Evolutionary conservation across 2,888 invertebrate genomes (phyloP), one percentile per base, ranked within the genome.

Genomic region (Agrochola lota): DNA sequence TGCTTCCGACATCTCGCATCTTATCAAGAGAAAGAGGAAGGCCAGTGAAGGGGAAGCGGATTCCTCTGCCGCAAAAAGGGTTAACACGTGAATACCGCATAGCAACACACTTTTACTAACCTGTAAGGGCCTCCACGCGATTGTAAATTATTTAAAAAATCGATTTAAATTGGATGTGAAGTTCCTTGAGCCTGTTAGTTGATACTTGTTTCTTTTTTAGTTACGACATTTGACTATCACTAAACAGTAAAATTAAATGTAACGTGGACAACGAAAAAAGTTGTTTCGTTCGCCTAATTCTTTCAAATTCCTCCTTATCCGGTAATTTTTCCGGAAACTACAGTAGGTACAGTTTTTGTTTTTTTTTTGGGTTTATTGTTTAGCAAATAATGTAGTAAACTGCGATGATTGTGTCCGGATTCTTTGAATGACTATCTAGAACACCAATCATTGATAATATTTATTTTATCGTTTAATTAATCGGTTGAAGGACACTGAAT

Each of bases 11-110:
- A 99, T 99, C 84, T 98, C 98, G 0, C 99, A 99, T 94, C 97
- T 99, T 78, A 98, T 99, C 83, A 98, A 98, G 89, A 96, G 98
- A 85, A 98, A 98, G 94, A 97, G 98, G 87, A 98, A 98, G 94
- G 95, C 97, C 1, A 97, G 97, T 59, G 97, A 97, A 9, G 92
- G 97, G 0, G 98, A 97, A 26, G 94, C 95, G 0, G 97, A 97
- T 40, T 93, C 95, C 0, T 95, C 97, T 0, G 97, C 97, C 1
- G 95, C 97, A 30, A 98, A 98, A 91, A 97, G 97, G 89, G 95
- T 97, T 7, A 95, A 94, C 75, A 93, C 95, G 90, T 95, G 93
- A 95, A 93, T 82, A 43, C 23, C 23, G 64, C 59, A 40, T 26
- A 49, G n/a, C 20, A 62, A 46, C 62, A 70, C 67, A 76, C 62